Conservation (phyloP, 2,888 invertebrate species). For the Lydus trimaculatus region DNA sequence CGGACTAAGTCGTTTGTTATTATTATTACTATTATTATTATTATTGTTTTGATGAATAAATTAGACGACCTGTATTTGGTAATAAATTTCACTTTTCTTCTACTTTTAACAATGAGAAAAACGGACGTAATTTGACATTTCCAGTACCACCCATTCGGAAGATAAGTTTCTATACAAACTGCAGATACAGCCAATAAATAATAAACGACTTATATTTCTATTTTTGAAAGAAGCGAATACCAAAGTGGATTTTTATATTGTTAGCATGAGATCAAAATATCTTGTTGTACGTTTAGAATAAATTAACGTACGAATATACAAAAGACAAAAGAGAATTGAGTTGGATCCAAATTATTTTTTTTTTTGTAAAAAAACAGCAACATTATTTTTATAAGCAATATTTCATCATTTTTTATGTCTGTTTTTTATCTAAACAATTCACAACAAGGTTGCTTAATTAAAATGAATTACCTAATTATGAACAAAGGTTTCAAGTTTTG, state of each 20-base stretch:
- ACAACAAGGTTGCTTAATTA: not conserved
- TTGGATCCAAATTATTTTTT: not conserved
- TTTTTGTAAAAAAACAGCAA: not conserved
- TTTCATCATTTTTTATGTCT: not conserved
- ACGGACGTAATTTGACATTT: not conserved
- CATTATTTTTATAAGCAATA: not conserved
- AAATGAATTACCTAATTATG: not conserved
- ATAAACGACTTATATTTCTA: not conserved
- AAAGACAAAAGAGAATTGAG: too few species aligned
- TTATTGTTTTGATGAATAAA: not conserved
- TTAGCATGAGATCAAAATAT: not conserved
- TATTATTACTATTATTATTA: not conserved
- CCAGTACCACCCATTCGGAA: not conserved
- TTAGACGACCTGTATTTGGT: not conserved
- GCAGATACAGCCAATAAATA: not conserved
- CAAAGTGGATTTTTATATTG: not conserved
- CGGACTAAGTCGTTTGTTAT: not conserved
- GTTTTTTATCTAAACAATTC: not conserved
- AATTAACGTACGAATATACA: not conserved
- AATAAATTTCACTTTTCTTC: not conserved
- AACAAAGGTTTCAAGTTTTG: not conserved
- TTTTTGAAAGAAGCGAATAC: not conserved
- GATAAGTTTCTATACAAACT: not conserved
- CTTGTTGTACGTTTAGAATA: not conserved
- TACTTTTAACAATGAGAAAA: not conserved